Percentiles rank a stretch among this genome's conserved stretches.
Evolutionary conservation across 1,140 invertebrate species (phyloP).

Genomic region (Orussus abietinus): DNA sequence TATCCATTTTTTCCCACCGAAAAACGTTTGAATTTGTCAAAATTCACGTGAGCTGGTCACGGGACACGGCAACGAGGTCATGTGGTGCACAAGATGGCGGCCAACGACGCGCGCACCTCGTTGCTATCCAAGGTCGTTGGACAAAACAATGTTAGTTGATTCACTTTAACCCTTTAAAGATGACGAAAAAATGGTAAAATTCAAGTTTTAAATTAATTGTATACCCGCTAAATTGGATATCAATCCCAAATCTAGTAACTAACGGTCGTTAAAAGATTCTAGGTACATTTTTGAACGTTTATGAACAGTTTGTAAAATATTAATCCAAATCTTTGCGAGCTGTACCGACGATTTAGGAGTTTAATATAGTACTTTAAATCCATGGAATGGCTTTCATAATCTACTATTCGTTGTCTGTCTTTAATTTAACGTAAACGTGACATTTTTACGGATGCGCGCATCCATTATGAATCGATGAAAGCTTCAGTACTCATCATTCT

Average conservation of each 20-base stretch:
- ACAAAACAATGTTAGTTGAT: too few relatives aligned
- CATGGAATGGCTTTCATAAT: background rate
- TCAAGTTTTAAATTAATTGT: too few relatives aligned
- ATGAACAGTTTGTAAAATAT: too few relatives aligned
- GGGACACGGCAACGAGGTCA: conserved; percentile 55
- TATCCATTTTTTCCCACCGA: conserved; percentile 46
- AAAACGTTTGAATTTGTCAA: conserved; percentile 54
- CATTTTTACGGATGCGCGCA: background rate
- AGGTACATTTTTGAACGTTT: too few relatives aligned
- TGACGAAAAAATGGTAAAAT: background rate
- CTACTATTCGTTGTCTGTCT: background rate
- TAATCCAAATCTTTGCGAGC: too few relatives aligned
- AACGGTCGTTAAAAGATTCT: too few relatives aligned
- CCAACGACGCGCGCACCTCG: conserved; percentile 21
- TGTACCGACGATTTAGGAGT: background rate
- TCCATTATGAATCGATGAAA: background rate
- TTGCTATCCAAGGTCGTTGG: background rate
- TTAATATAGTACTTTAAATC: background rate
- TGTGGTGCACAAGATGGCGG: conserved; percentile 52
- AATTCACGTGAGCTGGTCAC: conserved; percentile 57
- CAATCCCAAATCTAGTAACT: too few relatives aligned
- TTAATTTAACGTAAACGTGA: background rate
- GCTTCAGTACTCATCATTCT: too few relatives aligned
- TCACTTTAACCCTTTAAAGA: background rate
- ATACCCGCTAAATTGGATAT: too few relatives aligned